Evolutionary conservation across 2,888 invertebrate genomes (phyloP).

Genomic region (Leptinotarsa haldemani): DNA sequence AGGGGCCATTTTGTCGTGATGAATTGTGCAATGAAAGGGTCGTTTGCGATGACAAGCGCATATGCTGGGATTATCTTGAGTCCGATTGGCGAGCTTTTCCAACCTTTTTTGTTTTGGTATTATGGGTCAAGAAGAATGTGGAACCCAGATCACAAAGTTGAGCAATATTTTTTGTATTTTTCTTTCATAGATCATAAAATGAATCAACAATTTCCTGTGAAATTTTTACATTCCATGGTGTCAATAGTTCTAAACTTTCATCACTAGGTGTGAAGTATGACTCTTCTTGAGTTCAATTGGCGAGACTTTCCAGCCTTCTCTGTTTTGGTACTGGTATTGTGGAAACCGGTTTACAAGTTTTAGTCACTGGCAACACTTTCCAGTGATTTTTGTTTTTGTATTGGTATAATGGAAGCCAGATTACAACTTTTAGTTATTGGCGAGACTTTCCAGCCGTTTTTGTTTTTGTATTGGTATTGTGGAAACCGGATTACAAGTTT

Average conservation of each 20-base stretch:
- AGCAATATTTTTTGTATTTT: too few relatives aligned
- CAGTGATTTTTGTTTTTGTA: not conserved
- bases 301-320: not conserved
- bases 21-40: constrained; percentile 8
- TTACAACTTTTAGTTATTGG: too few relatives aligned
- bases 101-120: not conserved
- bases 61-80: not conserved
- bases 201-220: too few relatives aligned
- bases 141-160: not conserved
- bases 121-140: not conserved
- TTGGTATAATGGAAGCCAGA: not conserved
- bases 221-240: too few relatives aligned
- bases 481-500: too few relatives aligned
- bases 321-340: not conserved
- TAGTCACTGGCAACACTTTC: not conserved
- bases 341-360: too few relatives aligned
- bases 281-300: not conserved
- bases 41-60: not conserved
- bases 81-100: constrained; percentile 1
- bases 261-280: too few relatives aligned
- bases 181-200: too few relatives aligned
- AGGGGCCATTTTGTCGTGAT: constrained; percentile 24
- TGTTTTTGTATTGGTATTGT: too few relatives aligned
- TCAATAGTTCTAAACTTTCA: too few relatives aligned
- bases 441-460: too few relatives aligned